phyloP scores from a whole-genome alignment of 2,797 vertebrate species.

The Chrysocyon brachyurus region DNA sequence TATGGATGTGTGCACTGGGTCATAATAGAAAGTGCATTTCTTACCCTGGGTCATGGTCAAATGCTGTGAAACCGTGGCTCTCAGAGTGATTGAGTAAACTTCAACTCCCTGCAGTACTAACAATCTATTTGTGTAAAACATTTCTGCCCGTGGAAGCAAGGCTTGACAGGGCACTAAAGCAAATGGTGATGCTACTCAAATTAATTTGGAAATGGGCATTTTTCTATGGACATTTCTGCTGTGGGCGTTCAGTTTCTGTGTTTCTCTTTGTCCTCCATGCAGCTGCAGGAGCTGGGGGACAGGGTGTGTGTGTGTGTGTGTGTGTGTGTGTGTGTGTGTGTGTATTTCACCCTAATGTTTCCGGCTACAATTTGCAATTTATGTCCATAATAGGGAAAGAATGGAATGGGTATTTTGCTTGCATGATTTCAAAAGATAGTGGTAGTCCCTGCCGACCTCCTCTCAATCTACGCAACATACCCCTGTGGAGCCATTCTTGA shows the following conservation, averaged over 20 bases:
- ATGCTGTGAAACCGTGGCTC: neutral
- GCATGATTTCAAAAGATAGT: neutral
- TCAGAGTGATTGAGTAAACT: conserved; percentile 8
- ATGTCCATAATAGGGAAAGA: neutral
- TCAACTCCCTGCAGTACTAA: neutral
- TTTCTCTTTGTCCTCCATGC: conserved; percentile 3
- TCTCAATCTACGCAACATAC: neutral
- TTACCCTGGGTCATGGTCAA: conserved; percentile 43
- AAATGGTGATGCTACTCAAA: conserved; percentile 18
- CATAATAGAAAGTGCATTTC: conserved; percentile 56
- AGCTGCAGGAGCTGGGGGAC: neutral
- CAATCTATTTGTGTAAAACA: conserved; percentile 48
- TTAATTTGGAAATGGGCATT: conserved; percentile 50
- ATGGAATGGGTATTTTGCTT: conserved; percentile 3
- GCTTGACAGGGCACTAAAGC: neutral
- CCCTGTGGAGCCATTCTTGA: neutral
- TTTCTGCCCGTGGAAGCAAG: conserved; percentile 31
- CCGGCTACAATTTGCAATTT: neutral
- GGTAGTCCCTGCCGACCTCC: neutral
- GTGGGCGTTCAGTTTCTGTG: neutral
- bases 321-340: neutral
- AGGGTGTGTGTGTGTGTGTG: neutral
- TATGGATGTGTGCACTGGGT: neutral
- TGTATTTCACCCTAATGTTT: conserved; percentile 1
- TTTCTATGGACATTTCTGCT: conserved; percentile 32